Evolutionary conservation across 37 sponge, comb jelly and placozoan species (phyloP), one percentile per base, ranked within the genome.

Genomic region (Beroe forskalii): DNA sequence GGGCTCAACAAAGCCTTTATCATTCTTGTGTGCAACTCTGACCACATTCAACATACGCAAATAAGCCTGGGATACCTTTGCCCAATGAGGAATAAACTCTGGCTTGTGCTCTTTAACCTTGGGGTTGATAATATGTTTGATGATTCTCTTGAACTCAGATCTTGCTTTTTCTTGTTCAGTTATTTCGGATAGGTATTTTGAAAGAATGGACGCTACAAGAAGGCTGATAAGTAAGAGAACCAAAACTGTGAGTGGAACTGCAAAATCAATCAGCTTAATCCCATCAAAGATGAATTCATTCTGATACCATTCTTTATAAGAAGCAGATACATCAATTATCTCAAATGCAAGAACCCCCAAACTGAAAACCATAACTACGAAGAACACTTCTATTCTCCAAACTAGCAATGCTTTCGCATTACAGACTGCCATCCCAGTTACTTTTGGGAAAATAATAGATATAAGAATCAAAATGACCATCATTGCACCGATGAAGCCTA

Each of bases 361-460:
- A 41, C 38, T 6, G 27, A 80, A 4, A 1, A 80, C 17, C 14
- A 80, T 0, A 17, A 43, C 86, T n/a, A 22, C 28, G 8, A 80
- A 22, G 40, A 80, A 80, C 25, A 37, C 9, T 43, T 80, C 86
- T 12, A 80, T 80, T 23, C 86, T 41, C 86, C 86, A 80, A 25
- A 80, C 17, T 4, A 80, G 31, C 37, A 80, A 30, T 0, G 30
- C 86, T 44, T 80, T 41, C 9, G 55, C 30, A 25, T 80, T 80
- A 37, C 86, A 43, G n/a, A 44, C 55, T 41, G 20, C 55, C 86
- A 80, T 80, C 19, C 86, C 86, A 25, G 86, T 80, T 17, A 80
- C 55, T 9, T 42, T 1, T 2, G 86, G 86, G 30, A 80, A 80
- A 0, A 80, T 12, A 33, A 80, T 4, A 0, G 86, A 80, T 17